Evolutionary conservation across 1,140 invertebrate genomes (phyloP), one percentile per base, ranked within the genome.

Genomic region (Ostrea edulis): DNA sequence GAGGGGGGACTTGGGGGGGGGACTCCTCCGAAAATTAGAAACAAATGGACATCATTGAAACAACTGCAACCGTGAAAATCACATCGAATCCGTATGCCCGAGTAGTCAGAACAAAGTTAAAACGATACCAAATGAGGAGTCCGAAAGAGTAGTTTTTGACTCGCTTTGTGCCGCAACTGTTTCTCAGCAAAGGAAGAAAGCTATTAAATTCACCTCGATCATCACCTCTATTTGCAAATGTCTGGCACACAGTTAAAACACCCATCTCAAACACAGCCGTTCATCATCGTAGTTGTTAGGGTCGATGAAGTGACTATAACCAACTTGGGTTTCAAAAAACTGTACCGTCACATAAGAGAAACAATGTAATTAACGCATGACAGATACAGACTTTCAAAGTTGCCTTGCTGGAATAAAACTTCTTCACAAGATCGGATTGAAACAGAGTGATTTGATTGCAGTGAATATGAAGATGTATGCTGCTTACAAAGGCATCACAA

Each of bases 151-250:
- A 14, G 65, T 88, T 11, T 87, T 86, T 44, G 82, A 89, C 20
- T 54, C 35, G 44, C 58, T 89, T 53, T 86, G 89, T 29, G 4
- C 81, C 17, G 65, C 77, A 62, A 88, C 89, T 12, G 51, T 35
- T 77, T 62, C 35, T n/a, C n/a, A n/a, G n/a, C n/a, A n/a, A n/a
- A n/a, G n/a, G n/a, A n/a, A n/a, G n/a, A n/a, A n/a, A n/a, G n/a
- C n/a, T n/a, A n/a, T n/a, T n/a, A n/a, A n/a, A n/a, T 90, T 11
- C 17, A 84, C 22, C 85, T 91, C n/a, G 91, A 90, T 58, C 91
- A 91, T 65, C 89, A 91, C 51, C 35, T 90, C 0, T 91, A 88
- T 54, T 44, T 81, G 54, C 71, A 90, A n/a, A 58, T 91, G 20
- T 88, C 83, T 17, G 65, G 88, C 25, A 89, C 86, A 54, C 89